These are phyloP conservation scores for Akabosia matsudoensis DNA, from an alignment of 1,140 invertebrate genomes.

Conservation along the genomic window DNA sequence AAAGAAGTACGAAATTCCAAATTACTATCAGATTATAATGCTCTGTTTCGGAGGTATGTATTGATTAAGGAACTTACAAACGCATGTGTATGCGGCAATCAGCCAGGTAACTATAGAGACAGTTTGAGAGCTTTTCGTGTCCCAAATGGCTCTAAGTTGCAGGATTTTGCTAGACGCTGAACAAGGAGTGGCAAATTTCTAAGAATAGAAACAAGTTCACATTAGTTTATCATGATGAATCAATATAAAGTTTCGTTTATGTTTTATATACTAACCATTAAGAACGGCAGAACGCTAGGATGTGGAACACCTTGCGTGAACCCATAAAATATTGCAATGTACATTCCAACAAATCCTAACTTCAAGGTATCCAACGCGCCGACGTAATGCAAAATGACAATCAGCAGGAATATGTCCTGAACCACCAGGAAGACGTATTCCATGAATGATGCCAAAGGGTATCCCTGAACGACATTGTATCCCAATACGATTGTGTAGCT, in stretches of 20 bases:
- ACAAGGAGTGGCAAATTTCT: constrained; percentile 47
- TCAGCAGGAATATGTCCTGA: constrained; percentile 46
- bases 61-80: constrained; percentile 39
- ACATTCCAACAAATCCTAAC: constrained; percentile 38
- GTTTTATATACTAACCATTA: constrained; percentile 43
- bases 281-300: constrained; percentile 30
- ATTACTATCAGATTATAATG: constrained; percentile 4
- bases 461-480: constrained; percentile 45
- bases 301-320: constrained; percentile 38
- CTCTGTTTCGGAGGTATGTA: background rate
- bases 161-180: constrained; percentile 46
- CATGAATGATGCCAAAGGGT: constrained; percentile 38
- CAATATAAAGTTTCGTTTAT: background rate
- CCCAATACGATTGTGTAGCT: constrained; percentile 47
- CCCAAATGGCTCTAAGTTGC: constrained; percentile 42
- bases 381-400: constrained; percentile 39
- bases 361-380: constrained; percentile 32
- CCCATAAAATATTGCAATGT: constrained; percentile 43
- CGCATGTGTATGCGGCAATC: constrained; percentile 46
- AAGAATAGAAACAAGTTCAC: constrained; percentile 14
- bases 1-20: constrained; percentile 16
- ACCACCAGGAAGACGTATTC: constrained; percentile 46
- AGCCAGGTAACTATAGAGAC: constrained; percentile 45
- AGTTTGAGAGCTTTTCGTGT: constrained; percentile 37
- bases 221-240: background rate